These are phyloP conservation scores for Euzophera pinguis DNA, from an alignment of 2,888 invertebrate genomes.

Conservation along the genomic window DNA sequence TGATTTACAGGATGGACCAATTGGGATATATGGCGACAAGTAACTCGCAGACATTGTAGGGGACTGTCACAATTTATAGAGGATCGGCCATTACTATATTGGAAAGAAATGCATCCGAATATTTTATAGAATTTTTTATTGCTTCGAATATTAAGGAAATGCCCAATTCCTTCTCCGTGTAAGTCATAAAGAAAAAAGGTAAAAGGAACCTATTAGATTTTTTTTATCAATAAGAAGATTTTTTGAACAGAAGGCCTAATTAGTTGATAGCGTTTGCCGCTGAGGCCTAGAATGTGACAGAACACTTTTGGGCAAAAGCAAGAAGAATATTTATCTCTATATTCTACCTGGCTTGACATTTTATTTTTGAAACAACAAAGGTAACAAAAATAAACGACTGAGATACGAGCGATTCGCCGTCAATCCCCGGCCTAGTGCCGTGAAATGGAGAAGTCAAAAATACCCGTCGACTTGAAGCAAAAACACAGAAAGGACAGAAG, in stretches of 20 bases:
- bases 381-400: not conserved
- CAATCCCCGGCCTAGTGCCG: not conserved
- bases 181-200: too few relatives aligned
- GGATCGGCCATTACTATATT: slow-evolving; percentile 12
- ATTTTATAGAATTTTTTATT: slow-evolving; percentile 5
- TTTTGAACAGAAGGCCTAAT: too few relatives aligned
- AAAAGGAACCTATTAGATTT: too few relatives aligned
- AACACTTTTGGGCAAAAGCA: too few relatives aligned
- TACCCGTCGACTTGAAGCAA: not conserved
- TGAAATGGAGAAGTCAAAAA: not conserved
- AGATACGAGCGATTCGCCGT: not conserved
- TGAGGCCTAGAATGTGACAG: too few relatives aligned
- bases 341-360: too few relatives aligned
- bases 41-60: slow-evolving; percentile 8
- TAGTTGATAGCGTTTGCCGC: too few relatives aligned
- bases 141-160: too few relatives aligned
- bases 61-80: slow-evolving; percentile 9
- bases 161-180: too few relatives aligned
- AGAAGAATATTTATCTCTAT: too few relatives aligned
- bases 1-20: slow-evolving; percentile 11
- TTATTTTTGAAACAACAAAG: not conserved
- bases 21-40: slow-evolving; percentile 15
- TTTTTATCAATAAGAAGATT: too few relatives aligned
- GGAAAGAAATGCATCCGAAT: slow-evolving; percentile 1
- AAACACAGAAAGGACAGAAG: not conserved